Percentiles rank a stretch among this genome's conserved stretches.
Conservation (phyloP, 2,888 invertebrate genomes). For the Papilio demoleus region DNA sequence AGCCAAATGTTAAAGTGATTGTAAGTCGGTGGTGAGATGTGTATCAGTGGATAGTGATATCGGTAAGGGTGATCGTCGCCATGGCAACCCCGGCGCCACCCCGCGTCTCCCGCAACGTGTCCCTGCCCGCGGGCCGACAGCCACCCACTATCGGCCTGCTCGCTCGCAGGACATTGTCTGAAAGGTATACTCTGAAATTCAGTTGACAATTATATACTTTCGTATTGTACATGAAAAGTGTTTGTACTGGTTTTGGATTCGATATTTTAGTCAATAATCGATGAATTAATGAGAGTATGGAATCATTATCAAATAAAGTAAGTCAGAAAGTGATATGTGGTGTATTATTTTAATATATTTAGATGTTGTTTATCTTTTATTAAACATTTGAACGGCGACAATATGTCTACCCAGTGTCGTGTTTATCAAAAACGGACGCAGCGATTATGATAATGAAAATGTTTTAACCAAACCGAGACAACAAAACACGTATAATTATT, state of each 20-base stretch:
- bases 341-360: not conserved
- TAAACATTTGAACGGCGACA: conserved; percentile 28
- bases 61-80: conserved; percentile 21
- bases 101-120: conserved; percentile 76
- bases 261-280: no score
- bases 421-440: conserved; percentile 5
- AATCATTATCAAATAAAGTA: no score
- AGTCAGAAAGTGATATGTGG: conserved; percentile 18
- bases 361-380: conserved; percentile 14
- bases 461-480: not conserved
- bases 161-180: conserved; percentile 73
- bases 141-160: conserved; percentile 70
- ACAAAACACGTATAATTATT: not conserved
- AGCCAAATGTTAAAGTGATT: not conserved
- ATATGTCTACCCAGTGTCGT: conserved; percentile 3
- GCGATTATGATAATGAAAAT: conserved; percentile 17
- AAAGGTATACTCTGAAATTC: no score
- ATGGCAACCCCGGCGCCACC: conserved; percentile 73
- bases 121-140: conserved; percentile 76
- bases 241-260: no score
- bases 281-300: no score
- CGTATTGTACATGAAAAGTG: no score
- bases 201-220: no score
- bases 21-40: conserved; percentile 37
- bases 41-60: conserved; percentile 32